Base-by-base conservation (phyloP, 2,888 invertebrate genomes). In the Hipparchia semele region DNA sequence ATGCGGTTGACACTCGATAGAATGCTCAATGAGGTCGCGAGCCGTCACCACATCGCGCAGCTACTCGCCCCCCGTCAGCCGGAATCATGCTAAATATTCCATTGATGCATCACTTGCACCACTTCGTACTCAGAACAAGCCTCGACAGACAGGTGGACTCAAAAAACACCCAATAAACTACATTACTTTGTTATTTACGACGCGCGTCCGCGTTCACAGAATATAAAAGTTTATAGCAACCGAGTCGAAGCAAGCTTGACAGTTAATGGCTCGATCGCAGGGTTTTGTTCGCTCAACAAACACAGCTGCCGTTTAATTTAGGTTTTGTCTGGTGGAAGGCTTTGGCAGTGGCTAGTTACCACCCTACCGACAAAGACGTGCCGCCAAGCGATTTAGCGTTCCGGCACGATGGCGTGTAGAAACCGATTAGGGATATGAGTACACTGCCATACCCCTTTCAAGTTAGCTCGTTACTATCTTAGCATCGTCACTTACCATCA, bases 11-110 rank as follows among this genome's bases (percentile, higher is more conserved):
- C 56, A n/a, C 13, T 45, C 67, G 39, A 53, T 45, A 33, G 68
- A 68, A 68, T 68, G 23, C 49, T 23, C 59, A 33, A 60, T 60
- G 68, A 68, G 51, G 59, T 12, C 69, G 61, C 60, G 53, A 39
- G 39, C 9, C n/a, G 54, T 59, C 59, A 46, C 68, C 8, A 12
- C 10, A 59, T 23, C 49, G 33, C 5, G 39, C 5, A 5, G 39
- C 3, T 39, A 39, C 59, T 23, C 33, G 10, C 23, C n/a, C 2
- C 9, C 13, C 51, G 46, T n/a, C 8, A 5, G 60, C 69, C 61
- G 69, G 60, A 61, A 69, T 23, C 39, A 51, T 8, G 61, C 45
- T n/a, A 12, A 33, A 53, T 69, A 61, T 33, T 69, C 69, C 60
- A 39, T 39, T 69, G 69, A 69, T 61, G 69, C 61, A 60, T 69